phyloP scores from a whole-genome alignment of 2,113 vertebrate species.

The Apistogramma diplotaenia region DNA sequence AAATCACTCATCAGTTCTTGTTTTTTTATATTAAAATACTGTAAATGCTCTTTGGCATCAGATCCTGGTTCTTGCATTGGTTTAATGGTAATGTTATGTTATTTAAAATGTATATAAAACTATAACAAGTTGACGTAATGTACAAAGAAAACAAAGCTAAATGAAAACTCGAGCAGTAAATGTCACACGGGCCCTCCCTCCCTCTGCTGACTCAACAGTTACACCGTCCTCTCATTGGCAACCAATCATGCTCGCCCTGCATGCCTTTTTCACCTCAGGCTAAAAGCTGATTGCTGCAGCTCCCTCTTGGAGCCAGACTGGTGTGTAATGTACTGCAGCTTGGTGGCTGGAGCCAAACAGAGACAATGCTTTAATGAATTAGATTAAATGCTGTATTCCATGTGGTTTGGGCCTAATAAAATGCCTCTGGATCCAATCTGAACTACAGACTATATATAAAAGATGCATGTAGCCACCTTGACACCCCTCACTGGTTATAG shows the following conservation, averaged over 20 bases:
- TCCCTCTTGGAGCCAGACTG: not conserved
- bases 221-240: not conserved
- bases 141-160: not conserved
- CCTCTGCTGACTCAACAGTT: constrained; percentile 38
- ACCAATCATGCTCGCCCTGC: constrained; percentile 19
- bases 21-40: not conserved
- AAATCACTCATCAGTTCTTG: not conserved
- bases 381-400: not conserved
- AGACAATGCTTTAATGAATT: not conserved
- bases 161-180: not conserved
- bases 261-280: not conserved
- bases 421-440: not conserved
- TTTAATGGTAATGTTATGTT: not conserved
- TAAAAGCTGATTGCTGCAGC: constrained; percentile 18
- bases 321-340: not conserved
- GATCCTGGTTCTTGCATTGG: not conserved
- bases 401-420: not conserved
- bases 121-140: not conserved
- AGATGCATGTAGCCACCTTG: not conserved
- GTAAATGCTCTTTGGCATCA: not conserved
- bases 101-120: not conserved
- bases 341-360: not conserved
- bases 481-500: not conserved
- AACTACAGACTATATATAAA: not conserved
- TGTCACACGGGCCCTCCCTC: not conserved